Conservation (phyloP, 2,797 vertebrate species). For the Cynodonichthys magdalenae region DNA sequence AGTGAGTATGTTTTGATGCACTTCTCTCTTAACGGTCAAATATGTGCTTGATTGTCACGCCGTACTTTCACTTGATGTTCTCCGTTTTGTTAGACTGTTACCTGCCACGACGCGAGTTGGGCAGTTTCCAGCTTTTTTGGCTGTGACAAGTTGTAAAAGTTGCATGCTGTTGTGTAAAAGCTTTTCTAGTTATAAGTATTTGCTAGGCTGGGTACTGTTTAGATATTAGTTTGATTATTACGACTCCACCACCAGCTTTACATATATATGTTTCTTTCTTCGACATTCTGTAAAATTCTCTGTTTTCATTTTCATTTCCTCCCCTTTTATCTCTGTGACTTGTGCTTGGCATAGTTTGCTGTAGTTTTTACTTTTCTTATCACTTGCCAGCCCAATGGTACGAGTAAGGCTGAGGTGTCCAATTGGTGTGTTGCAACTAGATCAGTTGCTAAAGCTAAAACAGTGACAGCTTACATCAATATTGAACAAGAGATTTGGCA, state of each 20-base stretch:
- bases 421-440: too few relatives aligned
- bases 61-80: conserved; percentile 24
- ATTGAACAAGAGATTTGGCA: too few relatives aligned
- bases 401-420: neutral
- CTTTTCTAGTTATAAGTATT: conserved; percentile 24
- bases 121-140: conserved; percentile 27
- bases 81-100: conserved; percentile 33
- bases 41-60: conserved; percentile 35
- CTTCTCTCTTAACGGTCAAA: conserved; percentile 33
- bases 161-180: conserved; percentile 52
- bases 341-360: conserved; percentile 46
- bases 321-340: conserved; percentile 26
- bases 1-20: conserved; percentile 35
- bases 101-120: conserved; percentile 14
- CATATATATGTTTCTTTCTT: conserved; percentile 7
- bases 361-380: conserved; percentile 21
- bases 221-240: conserved; percentile 32
- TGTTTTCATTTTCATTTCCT: neutral
- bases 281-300: conserved; percentile 2
- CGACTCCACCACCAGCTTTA: conserved; percentile 40
- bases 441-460: too few relatives aligned
- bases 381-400: conserved; percentile 4
- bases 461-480: too few relatives aligned
- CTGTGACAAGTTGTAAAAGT: conserved; percentile 34
- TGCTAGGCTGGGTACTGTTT: conserved; percentile 47